Percentiles rank a stretch among this genome's conserved stretches.
phyloP scores from a whole-genome alignment of 1,140 invertebrate species.

The Orchestia grillus region DNA sequence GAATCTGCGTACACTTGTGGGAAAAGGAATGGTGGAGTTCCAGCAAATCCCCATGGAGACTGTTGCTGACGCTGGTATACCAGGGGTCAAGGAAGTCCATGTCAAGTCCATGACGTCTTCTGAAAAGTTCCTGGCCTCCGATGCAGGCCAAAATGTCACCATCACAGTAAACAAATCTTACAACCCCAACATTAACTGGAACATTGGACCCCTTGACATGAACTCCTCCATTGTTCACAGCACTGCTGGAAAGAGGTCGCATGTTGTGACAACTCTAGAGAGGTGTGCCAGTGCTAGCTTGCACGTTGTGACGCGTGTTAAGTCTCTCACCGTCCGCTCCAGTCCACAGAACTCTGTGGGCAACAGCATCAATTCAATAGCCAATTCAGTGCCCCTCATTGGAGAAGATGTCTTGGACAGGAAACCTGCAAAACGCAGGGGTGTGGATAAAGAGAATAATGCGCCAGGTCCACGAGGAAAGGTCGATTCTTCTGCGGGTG shows the following conservation, averaged over 20 bases:
- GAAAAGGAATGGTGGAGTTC: neutral
- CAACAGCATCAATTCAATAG: neutral
- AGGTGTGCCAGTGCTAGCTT: slow-evolving; percentile 31
- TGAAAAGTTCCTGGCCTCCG: neutral
- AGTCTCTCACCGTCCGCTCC: neutral
- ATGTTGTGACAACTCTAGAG: neutral
- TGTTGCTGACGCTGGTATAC: neutral
- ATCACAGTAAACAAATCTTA: neutral
- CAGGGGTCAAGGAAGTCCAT: neutral
- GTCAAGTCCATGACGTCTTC: neutral
- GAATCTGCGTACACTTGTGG: neutral
- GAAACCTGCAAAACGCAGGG: neutral
- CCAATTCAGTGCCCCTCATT: neutral
- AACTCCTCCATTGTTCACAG: neutral
- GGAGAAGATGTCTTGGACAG: neutral
- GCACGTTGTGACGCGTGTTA: neutral
- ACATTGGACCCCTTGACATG: slow-evolving; percentile 1
- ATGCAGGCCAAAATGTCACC: neutral
- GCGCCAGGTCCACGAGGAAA: neutral
- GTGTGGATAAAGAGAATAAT: slow-evolving; percentile 15
- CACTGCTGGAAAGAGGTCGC: neutral
- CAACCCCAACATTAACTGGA: slow-evolving; percentile 20
- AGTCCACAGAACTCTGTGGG: neutral
- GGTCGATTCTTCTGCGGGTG: neutral
- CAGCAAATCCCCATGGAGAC: slow-evolving; percentile 11